phyloP scores from a whole-genome alignment of 2,797 vertebrate genomes.

The Bradypus variegatus region DNA sequence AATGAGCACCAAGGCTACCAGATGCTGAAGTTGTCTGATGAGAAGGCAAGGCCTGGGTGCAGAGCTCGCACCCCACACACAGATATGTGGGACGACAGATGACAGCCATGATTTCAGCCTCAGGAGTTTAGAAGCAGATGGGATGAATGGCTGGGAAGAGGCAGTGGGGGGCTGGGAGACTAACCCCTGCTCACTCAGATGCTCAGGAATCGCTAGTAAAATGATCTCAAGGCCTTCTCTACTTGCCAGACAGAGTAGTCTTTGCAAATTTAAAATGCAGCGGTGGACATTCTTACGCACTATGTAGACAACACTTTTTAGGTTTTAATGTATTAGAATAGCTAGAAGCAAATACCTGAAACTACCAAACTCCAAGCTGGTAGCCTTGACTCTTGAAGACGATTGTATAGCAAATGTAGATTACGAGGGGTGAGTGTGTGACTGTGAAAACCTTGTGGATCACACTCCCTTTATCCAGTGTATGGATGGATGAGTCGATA shows the following conservation, averaged over 20 bases:
- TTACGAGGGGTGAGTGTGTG: too few relatives aligned
- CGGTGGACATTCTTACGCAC: too few relatives aligned
- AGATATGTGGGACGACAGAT: neutral
- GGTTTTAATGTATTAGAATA: too few relatives aligned
- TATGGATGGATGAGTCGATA: too few relatives aligned
- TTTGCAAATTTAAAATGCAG: neutral
- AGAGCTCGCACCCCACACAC: neutral
- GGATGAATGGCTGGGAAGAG: neutral
- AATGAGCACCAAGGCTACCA: fast-evolving
- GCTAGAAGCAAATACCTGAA: too few relatives aligned
- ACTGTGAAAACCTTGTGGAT: too few relatives aligned
- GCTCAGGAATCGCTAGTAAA: fast-evolving
- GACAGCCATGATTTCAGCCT: neutral
- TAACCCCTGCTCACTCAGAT: fast-evolving
- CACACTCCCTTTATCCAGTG: too few relatives aligned
- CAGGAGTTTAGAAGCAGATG: neutral
- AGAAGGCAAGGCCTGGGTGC: neutral
- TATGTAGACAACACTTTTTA: neutral
- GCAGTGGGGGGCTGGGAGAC: neutral
- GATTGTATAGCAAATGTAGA: too few relatives aligned
- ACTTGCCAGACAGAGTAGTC: fast-evolving
- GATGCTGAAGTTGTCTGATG: too few relatives aligned
- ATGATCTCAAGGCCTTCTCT: neutral
- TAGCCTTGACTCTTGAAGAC: too few relatives aligned
- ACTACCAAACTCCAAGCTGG: too few relatives aligned